Percentiles rank a stretch among this genome's conserved stretches.
Evolutionary conservation across 2,113 vertebrate genomes (phyloP).

Genomic region (Corythornis cristatus): DNA sequence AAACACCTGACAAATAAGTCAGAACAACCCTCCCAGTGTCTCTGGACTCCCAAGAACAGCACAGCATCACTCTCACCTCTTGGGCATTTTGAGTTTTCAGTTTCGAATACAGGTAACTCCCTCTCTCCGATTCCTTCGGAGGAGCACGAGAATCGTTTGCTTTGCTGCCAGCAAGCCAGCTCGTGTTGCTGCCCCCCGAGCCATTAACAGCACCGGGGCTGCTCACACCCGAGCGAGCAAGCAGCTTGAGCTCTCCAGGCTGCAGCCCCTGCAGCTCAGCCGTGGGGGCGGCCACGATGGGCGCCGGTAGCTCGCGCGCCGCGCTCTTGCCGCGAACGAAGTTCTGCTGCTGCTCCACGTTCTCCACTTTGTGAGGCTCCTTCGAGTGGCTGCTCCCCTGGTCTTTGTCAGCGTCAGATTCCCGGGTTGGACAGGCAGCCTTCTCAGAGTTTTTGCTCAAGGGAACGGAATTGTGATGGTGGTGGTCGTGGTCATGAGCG

Average conservation of each 20-base stretch:
- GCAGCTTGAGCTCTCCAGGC: slow-evolving; percentile 34
- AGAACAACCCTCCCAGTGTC: not conserved
- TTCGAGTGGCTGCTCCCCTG: slow-evolving; percentile 45
- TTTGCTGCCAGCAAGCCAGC: slow-evolving; percentile 12
- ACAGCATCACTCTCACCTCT: slow-evolving; percentile 70
- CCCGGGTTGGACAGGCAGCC: slow-evolving; percentile 51
- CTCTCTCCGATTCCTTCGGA: slow-evolving; percentile 41
- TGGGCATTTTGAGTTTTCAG: slow-evolving; percentile 64
- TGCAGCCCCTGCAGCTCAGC: slow-evolving; percentile 58
- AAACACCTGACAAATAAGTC: not conserved
- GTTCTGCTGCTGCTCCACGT: slow-evolving; percentile 55
- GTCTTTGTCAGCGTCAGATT: slow-evolving; percentile 57
- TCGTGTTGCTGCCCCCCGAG: slow-evolving; percentile 44
- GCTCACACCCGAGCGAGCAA: not conserved
- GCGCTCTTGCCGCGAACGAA: slow-evolving; percentile 66
- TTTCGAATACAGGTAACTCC: slow-evolving; percentile 69
- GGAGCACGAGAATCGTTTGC: slow-evolving; percentile 43
- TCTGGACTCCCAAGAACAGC: not conserved
- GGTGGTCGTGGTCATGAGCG: slow-evolving; percentile 41
- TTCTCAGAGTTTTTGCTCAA: slow-evolving; percentile 63
- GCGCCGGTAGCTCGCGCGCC: slow-evolving; percentile 30
- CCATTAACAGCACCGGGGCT: slow-evolving; percentile 14
- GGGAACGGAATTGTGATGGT: slow-evolving; percentile 48
- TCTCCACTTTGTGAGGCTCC: slow-evolving; percentile 68
- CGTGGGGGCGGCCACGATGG: not conserved